Evolutionary conservation across 2,888 invertebrate species (phyloP), one percentile per base, ranked within the genome.

Genomic region (Andrena bucephala): DNA sequence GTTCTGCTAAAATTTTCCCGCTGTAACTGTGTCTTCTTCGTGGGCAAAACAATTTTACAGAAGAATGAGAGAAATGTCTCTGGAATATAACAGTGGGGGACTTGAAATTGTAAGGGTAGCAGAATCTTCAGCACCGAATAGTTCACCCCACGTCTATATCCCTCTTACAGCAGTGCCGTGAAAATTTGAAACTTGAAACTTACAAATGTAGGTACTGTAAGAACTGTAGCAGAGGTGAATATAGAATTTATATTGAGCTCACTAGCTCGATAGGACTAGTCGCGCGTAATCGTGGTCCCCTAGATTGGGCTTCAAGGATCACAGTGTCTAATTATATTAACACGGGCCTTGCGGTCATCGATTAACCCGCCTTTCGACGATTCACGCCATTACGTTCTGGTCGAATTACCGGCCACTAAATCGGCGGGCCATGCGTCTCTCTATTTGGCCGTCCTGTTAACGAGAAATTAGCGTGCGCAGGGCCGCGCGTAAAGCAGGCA

Each of bases 391-490:
- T 78, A 78, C 31, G 70, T 31, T 31, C 36, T 31, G 63, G 66
- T 76, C 69, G 76, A 85, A 83, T 86, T 77, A 86, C 74, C 74
- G 57, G 36, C 60, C 84, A 54, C 66, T 75, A 77, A 86, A 85
- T 80, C 84, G 84, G 59, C 57, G 63, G 57, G 5, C 60, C 52
- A 27, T n/a, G n/a, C 57, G 50, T 50, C 70, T 76, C 84, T 84
- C 72, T 85, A 80, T 87, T 81, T 82, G 77, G 77, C 52, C 78
- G 69, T 78, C 62, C 70, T 74, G 85, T 84, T 85, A 87, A 85
- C 84, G 81, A 77, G 83, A 82, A 80, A 87, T 87, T 87, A 87
- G 87, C 87, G 82, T 87, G 87, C 77, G 71, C 74, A 59, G 77
- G 77, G 66, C 52, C 29, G 33, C 72, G 73, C 79, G 77, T 84